Conservation (phyloP, 2,113 vertebrate genomes). For the Cephalophus harveyi region DNA sequence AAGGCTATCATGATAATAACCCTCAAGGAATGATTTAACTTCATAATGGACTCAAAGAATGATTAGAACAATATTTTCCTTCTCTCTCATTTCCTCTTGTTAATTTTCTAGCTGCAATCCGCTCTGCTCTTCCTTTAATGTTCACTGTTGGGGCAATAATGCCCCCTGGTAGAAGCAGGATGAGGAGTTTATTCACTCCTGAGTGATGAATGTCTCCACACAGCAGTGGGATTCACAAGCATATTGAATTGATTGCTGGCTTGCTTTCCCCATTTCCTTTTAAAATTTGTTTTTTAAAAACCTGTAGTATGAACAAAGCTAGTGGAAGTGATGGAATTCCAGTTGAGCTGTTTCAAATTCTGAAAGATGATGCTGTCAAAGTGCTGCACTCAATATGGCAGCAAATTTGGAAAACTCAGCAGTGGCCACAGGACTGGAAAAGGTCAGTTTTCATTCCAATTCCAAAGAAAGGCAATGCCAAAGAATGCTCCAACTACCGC, state of each 20-base stretch:
- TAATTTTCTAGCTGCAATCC: slow-evolving; percentile 54
- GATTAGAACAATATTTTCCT: slow-evolving; percentile 47
- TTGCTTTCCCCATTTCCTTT: background rate
- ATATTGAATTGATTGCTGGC: background rate
- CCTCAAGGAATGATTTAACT: slow-evolving; percentile 63
- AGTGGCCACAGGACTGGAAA: too few relatives aligned
- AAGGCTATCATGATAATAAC: background rate
- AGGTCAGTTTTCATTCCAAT: too few relatives aligned
- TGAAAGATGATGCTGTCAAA: too few relatives aligned
- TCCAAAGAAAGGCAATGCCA: too few relatives aligned
- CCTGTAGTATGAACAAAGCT: background rate
- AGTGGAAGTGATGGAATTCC: too few relatives aligned
- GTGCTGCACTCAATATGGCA: too few relatives aligned
- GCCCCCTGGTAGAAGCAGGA: background rate
- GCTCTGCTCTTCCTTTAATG: slow-evolving; percentile 32
- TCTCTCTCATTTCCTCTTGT: slow-evolving; percentile 54
- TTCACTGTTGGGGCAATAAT: slow-evolving; percentile 33
- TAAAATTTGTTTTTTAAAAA: background rate
- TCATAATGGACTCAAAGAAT: slow-evolving; percentile 63
- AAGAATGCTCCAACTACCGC: too few relatives aligned
- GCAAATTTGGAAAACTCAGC: too few relatives aligned
- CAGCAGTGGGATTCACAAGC: background rate
- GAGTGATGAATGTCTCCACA: background rate
- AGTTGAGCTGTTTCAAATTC: too few relatives aligned
- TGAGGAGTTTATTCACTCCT: slow-evolving; percentile 11